Conservation (phyloP, 2,888 invertebrate species). For the Endotricha flammealis region DNA sequence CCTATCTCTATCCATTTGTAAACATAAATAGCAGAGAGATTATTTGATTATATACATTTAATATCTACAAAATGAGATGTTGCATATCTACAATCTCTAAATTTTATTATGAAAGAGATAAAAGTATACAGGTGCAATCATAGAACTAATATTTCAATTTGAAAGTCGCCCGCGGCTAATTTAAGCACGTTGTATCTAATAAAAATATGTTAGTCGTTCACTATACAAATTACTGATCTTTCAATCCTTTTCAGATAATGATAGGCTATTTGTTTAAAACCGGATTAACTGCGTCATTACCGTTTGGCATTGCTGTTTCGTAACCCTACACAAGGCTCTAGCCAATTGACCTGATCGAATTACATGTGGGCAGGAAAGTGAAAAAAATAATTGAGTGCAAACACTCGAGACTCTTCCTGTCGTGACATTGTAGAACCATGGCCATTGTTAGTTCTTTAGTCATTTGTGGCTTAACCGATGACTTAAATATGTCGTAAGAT, state of each 20-base stretch:
- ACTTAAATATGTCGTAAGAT: too few species aligned
- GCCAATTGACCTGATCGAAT: slow-evolving; percentile 3
- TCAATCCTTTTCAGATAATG: slow-evolving; percentile 4
- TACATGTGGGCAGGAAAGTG: slow-evolving; percentile 6
- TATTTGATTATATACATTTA: too few species aligned
- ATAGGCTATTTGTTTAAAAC: slow-evolving; percentile 9
- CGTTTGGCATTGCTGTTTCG: slow-evolving; percentile 10
- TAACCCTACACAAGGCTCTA: slow-evolving; percentile 8
- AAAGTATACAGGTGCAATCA: too few species aligned
- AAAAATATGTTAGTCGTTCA: slow-evolving; percentile 5
- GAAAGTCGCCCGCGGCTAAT: slow-evolving; percentile 4
- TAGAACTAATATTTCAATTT: slow-evolving; percentile 1
- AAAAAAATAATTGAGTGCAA: slow-evolving; percentile 6
- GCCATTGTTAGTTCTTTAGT: too few species aligned
- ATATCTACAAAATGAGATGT: too few species aligned
- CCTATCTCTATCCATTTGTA: too few species aligned
- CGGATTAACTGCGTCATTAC: slow-evolving; percentile 10
- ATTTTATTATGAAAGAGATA: too few species aligned
- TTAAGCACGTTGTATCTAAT: slow-evolving; percentile 6
- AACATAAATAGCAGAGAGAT: too few species aligned
- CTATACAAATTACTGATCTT: slow-evolving; percentile 7
- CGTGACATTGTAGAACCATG: too few species aligned
- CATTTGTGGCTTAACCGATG: too few species aligned
- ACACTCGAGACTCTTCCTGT: too few species aligned
- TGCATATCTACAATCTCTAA: too few species aligned